Evolutionary conservation across 2,888 invertebrate genomes (phyloP).

Genomic region (Ormyrus labotus): DNA sequence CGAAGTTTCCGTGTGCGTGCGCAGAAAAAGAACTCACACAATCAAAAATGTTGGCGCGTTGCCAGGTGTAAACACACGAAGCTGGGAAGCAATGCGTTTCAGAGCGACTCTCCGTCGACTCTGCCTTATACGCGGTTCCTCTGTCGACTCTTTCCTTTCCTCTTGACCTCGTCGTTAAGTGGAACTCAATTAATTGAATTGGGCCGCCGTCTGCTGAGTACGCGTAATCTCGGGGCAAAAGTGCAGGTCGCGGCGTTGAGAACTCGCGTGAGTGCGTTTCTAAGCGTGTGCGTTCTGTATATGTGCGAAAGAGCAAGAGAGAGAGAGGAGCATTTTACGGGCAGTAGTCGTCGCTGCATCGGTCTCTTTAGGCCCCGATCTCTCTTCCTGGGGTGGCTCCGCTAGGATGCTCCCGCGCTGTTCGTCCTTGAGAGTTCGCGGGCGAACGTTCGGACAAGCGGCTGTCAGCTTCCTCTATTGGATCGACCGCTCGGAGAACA

Average conservation of each 20-base stretch:
- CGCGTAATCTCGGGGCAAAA: not conserved
- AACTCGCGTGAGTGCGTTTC: not conserved
- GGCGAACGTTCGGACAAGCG: slow-evolving; percentile 23
- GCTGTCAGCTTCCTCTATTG: slow-evolving; percentile 5
- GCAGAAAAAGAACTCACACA: too few relatives aligned
- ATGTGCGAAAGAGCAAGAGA: too few relatives aligned
- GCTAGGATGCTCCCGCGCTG: slow-evolving; percentile 47
- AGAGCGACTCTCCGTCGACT: too few relatives aligned
- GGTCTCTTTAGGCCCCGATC: too few relatives aligned
- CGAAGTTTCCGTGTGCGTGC: too few relatives aligned
- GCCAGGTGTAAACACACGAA: too few relatives aligned
- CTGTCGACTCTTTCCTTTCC: not conserved
- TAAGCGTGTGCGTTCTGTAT: not conserved
- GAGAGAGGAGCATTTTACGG: too few relatives aligned
- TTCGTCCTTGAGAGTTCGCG: slow-evolving; percentile 29
- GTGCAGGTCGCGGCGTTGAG: slow-evolving; percentile 1
- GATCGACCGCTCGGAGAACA: slow-evolving; percentile 9
- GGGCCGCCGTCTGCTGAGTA: not conserved
- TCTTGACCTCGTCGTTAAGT: too few relatives aligned
- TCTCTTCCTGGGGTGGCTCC: slow-evolving; percentile 23
- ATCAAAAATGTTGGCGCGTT: too few relatives aligned
- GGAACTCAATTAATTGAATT: too few relatives aligned
- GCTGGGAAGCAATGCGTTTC: too few relatives aligned
- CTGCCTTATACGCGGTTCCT: not conserved
- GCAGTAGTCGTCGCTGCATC: too few relatives aligned